phyloP scores from a whole-genome alignment of 2,888 invertebrate species.

The Prostheceraeus crozeri region DNA sequence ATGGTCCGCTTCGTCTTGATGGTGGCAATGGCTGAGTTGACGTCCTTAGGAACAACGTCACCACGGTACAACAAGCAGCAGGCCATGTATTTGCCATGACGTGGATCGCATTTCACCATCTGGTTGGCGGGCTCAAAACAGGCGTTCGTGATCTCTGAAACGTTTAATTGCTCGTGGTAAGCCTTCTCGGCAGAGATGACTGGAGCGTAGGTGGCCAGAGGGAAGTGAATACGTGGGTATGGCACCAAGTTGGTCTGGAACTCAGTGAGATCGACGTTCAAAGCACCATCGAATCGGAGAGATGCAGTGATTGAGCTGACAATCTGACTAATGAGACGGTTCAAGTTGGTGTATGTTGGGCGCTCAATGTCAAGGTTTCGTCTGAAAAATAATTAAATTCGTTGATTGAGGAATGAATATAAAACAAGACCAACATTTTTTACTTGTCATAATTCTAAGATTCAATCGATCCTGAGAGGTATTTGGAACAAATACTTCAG shows the following conservation, averaged over 20 bases:
- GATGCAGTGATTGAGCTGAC: constrained; percentile 31
- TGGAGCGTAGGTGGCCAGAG: constrained; percentile 28
- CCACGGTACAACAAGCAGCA: constrained; percentile 43
- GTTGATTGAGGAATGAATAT: too few species aligned
- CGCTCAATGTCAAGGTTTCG: constrained; percentile 71
- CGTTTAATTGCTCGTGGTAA: constrained; percentile 45
- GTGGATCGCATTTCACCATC: constrained; percentile 44
- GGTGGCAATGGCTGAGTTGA: constrained; percentile 59
- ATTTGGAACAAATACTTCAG: too few species aligned
- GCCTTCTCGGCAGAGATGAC: constrained; percentile 35
- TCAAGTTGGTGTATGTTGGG: constrained; percentile 75
- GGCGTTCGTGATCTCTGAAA: constrained; percentile 48
- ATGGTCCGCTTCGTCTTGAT: constrained; percentile 81
- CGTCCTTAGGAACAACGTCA: constrained; percentile 45
- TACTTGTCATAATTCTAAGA: too few species aligned
- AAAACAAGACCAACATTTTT: too few species aligned
- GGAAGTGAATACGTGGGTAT: constrained; percentile 36
- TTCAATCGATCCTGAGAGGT: too few species aligned
- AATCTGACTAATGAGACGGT: constrained; percentile 66
- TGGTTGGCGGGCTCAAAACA: constrained; percentile 50
- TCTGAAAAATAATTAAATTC: too few species aligned
- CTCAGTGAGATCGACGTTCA: constrained; percentile 25
- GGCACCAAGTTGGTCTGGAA: constrained; percentile 35
- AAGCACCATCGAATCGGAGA: constrained; percentile 29
- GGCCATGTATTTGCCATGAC: constrained; percentile 43